phyloP scores from a whole-genome alignment of 23 tunicate species.

The Diplosoma virens region DNA sequence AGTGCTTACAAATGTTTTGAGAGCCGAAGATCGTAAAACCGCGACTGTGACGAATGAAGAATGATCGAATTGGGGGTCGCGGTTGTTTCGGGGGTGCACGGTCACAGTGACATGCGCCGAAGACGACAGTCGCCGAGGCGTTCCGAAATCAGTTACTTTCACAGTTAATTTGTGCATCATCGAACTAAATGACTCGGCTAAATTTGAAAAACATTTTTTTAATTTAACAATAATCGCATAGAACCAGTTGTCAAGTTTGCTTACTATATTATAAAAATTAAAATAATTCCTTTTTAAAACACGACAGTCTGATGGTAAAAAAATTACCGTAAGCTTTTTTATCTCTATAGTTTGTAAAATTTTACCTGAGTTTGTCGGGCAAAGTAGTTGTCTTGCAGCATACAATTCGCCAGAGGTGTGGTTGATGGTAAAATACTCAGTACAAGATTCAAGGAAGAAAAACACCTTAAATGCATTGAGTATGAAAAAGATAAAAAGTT shows the following conservation, averaged over 20 bases:
- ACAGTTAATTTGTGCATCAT: constrained; percentile 9
- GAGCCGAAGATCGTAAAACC: constrained; percentile 37
- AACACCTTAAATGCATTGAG: too few species aligned
- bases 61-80: constrained; percentile 26
- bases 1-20: constrained; percentile 32
- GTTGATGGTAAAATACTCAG: constrained; percentile 30
- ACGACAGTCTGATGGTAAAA: too few species aligned
- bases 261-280: too few species aligned
- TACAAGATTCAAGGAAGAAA: background rate
- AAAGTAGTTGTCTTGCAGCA: background rate
- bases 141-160: constrained; percentile 49
- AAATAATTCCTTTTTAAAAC: too few species aligned
- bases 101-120: constrained; percentile 16
- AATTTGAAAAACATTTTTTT: too few species aligned
- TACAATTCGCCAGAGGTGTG: constrained; percentile 48
- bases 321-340: too few species aligned
- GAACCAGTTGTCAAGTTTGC: too few species aligned
- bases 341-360: too few species aligned
- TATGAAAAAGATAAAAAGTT: too few species aligned
- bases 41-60: constrained; percentile 23
- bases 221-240: too few species aligned
- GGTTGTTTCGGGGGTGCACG: constrained; percentile 35
- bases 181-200: background rate
- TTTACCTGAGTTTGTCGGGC: constrained; percentile 1
- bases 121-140: constrained; percentile 20